Evolutionary conservation across 2,888 invertebrate species (phyloP), one percentile per base, ranked within the genome.

Genomic region (Arge pagana): DNA sequence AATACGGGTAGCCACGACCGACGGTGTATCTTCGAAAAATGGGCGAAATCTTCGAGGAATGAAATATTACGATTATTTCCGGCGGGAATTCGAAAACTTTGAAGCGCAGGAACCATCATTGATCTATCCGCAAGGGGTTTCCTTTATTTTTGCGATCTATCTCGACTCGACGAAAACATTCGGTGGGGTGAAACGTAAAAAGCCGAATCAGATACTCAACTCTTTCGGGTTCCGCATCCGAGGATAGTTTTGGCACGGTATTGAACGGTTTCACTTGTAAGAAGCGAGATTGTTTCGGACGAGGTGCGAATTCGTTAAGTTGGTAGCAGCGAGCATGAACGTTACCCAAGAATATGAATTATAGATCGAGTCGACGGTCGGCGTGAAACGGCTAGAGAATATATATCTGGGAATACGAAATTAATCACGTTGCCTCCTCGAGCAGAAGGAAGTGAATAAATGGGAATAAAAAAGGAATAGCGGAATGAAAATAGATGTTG

Each of bases 401-500:
- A n/a, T n/a, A n/a, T n/a, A 68, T 71, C 65, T 65, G 64, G 63
- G 68, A 71, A 71, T 70, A 67, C 60, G 64, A 56, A 71, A 72
- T 72, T 70, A 72, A 72, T 71, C 67, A 67, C 53, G 55, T 57
- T 64, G 59, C 62, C 53, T 61, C 62, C 59, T 28, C 37, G 10
- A 18, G 8, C 43, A 28, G 31, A 50, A 53, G 42, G 48, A 48
- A 43, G 41, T 48, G 52, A 50, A 48, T 40, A 30, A 50, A 41
- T 37, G 24, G n/a, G 40, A 24, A 50, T 31, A 50, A 49, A 33
- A 58, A 64, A 65, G 63, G 56, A 65, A 68, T 55, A 64, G 65
- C 62, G 65, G 72, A 71, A 74, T 68, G 73, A 72, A 72, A 71
- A 74, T 72, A 72, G 67, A 71, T 64, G 58, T 51, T 40, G 50